phyloP scores from a whole-genome alignment of 2,888 invertebrate genomes.

The Drosophila putrida region DNA sequence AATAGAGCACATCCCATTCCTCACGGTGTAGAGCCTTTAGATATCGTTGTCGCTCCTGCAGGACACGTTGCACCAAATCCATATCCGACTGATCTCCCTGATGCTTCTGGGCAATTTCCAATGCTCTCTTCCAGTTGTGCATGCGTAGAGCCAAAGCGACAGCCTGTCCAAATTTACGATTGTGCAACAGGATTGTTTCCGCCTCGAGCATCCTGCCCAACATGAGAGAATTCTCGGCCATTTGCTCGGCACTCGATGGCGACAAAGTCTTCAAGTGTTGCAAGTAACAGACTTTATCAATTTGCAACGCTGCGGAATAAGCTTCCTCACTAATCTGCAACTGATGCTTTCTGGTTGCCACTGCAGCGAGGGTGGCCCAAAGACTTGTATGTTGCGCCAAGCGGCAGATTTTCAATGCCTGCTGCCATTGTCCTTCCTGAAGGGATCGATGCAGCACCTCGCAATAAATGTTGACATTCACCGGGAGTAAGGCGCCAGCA shows the following conservation, averaged over 20 bases:
- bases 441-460: constrained; percentile 89
- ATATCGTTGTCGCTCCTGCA: constrained; percentile 82
- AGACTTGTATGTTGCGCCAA: constrained; percentile 88
- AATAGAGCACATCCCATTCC: constrained; percentile 81
- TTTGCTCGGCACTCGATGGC: constrained; percentile 84
- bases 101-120: constrained; percentile 84
- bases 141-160: constrained; percentile 83
- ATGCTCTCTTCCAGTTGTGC: constrained; percentile 84
- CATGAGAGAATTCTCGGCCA: constrained; percentile 85
- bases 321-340: constrained; percentile 97
- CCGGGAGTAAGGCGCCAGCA: constrained; percentile 92
- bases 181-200: constrained; percentile 85
- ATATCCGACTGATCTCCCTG: constrained; percentile 50
- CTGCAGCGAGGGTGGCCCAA: constrained; percentile 97
- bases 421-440: constrained; percentile 92
- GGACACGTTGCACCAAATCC: constrained; percentile 72
- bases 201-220: constrained; percentile 84
- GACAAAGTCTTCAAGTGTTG: constrained; percentile 91
- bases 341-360: constrained; percentile 94
- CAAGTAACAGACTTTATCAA: constrained; percentile 94
- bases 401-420: constrained; percentile 92
- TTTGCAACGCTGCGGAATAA: constrained; percentile 95
- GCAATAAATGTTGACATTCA: constrained; percentile 84
- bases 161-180: constrained; percentile 82
- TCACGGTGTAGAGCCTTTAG: constrained; percentile 81